These are phyloP conservation scores for Troides oblongomaculatus DNA, from an alignment of 2,888 invertebrate genomes.

Conservation along the genomic window DNA sequence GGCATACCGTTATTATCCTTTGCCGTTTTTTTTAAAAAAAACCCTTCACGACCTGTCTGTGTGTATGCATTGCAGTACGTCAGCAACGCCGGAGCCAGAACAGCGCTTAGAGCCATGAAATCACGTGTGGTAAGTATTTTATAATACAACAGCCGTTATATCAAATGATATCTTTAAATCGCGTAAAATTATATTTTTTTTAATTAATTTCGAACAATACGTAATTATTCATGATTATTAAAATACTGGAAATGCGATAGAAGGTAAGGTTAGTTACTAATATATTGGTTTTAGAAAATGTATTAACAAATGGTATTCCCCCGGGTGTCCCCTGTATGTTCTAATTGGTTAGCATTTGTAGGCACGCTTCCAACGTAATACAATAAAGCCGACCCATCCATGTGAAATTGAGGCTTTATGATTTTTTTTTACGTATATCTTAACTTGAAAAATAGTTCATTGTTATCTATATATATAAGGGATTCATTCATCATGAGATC, in stretches of 20 bases:
- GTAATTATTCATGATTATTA: not conserved
- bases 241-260: not conserved
- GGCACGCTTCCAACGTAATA: too few relatives aligned
- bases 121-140: constrained; percentile 56
- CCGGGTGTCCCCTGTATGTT: constrained; percentile 8
- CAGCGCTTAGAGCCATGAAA: constrained; percentile 85
- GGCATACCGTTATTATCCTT: constrained; percentile 40
- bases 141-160: not conserved
- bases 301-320: constrained; percentile 20
- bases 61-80: constrained; percentile 89
- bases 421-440: too few relatives aligned
- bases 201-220: not conserved
- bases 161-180: not conserved
- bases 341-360: not conserved
- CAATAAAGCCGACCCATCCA: too few relatives aligned
- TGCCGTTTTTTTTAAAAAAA: constrained; percentile 45
- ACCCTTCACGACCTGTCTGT: constrained; percentile 59
- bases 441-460: too few relatives aligned
- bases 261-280: constrained; percentile 18
- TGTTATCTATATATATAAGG: too few relatives aligned
- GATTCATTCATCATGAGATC: too few relatives aligned
- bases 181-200: not conserved
- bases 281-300: constrained; percentile 4
- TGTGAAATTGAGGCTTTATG: too few relatives aligned
- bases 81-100: constrained; percentile 93